These are phyloP conservation scores for Anastatus disparis DNA, from an alignment of 1,140 invertebrate genomes.

Conservation along the genomic window DNA sequence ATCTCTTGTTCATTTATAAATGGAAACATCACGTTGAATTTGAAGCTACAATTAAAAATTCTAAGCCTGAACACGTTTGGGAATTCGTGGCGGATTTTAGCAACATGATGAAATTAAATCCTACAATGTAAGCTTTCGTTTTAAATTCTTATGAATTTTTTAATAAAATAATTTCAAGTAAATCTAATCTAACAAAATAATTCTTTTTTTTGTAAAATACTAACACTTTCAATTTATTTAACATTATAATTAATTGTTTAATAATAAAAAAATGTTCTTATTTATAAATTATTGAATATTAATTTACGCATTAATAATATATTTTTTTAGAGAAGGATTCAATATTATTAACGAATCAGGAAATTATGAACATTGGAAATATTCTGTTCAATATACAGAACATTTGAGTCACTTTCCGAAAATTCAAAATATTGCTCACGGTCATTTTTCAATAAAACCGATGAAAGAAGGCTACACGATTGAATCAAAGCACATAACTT, in stretches of 20 bases:
- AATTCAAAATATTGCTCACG: conserved; percentile 69
- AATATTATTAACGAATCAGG: conserved; percentile 72
- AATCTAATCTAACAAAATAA: conserved; percentile 17
- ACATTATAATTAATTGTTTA: background rate
- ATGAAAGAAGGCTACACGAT: conserved; percentile 65
- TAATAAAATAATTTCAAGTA: conserved; percentile 15
- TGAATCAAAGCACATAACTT: conserved; percentile 73
- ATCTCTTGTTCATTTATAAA: conserved; percentile 55
- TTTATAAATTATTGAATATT: background rate
- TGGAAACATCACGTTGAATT: conserved; percentile 53
- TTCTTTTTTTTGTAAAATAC: too few relatives aligned
- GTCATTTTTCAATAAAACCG: conserved; percentile 70
- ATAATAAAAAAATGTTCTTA: background rate
- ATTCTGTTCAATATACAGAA: conserved; percentile 75
- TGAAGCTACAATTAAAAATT: conserved; percentile 64
- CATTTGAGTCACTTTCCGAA: conserved; percentile 73
- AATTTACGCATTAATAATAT: conserved; percentile 3
- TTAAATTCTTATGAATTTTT: background rate
- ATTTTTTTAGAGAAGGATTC: conserved; percentile 69
- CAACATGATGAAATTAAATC: conserved; percentile 77
- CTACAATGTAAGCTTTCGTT: conserved; percentile 74
- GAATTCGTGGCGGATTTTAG: conserved; percentile 80
- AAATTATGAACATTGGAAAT: conserved; percentile 77
- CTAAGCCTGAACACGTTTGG: conserved; percentile 73
- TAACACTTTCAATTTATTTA: background rate